Base-by-base conservation (phyloP, 2,888 invertebrate genomes). In the Willowsia nigromaculata region DNA sequence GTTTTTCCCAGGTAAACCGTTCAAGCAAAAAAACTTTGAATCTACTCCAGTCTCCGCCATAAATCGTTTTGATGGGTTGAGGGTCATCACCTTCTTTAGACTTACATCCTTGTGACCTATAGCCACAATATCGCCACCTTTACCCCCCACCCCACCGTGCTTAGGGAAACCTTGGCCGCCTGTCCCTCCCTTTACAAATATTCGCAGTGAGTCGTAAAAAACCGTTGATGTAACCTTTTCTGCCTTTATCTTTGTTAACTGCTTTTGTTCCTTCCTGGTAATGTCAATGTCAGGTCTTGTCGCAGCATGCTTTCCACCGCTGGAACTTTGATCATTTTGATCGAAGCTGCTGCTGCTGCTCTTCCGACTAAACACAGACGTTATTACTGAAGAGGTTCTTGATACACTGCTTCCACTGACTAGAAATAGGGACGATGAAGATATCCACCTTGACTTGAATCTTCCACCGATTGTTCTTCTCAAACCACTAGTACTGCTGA, bases 101-200 rank as follows among this genome's bases (percentile, higher is more conserved):
- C 93, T 93, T 1, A 92, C 89, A 25, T 93, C 92, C 33, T 81
- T 85, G 15, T 71, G 68, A 83, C 93, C 94, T 37, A 93, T 94
- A 18, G 97, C 95, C 93, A 96, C 96, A 1, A 99, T 96, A 94
- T 97, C 96, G 1, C 99, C 99, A 56, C 99, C 99, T 94, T 96
- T 96, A 0, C 99, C 99, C 11, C 99, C 99, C 13, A 97, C 94
- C 0, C 97, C 99, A 1, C 98, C 98, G 94, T 96, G 97, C 93
- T 96, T 96, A 1, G 96, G 96, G 25, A 96, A 94, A 18, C 97
- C 97, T 93, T 95, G 78, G 47, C 97, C 97, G 11, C 99, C 99
- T 30, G 96, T 94, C 1, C 99, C 99, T 1, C 96, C 98, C 93
- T 95, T 96, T 0, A 97, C 97, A 93, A 96, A 95, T 53, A 99